Evolutionary conservation across 2,888 invertebrate species (phyloP), one percentile per base, ranked within the genome.

Genomic region (Germaria angustata): DNA sequence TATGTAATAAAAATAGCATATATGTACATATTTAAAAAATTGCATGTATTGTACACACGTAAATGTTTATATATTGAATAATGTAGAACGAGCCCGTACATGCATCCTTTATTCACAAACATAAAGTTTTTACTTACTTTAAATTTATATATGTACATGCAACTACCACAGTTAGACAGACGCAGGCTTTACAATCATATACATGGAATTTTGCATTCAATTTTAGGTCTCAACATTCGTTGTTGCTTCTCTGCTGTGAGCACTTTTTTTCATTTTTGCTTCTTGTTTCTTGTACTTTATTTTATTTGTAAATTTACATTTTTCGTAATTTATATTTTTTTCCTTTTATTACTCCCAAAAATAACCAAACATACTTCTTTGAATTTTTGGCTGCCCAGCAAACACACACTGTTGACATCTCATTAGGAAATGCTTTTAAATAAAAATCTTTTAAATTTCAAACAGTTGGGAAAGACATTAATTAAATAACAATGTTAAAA

Each of bases 301-400:
- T 66, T 75, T 66, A 66, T 75, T 66, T 66, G 55, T 57, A 36
- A 65, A 75, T 57, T 66, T 66, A 66, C 8, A 57, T 46, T 46
- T 55, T 75, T 65, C 15, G 20, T 5, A 20, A 28, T 73, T 51
- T 63, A 63, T 73, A 63, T 51, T 73, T 65, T 44, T 8, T 22
- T 65, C 44, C 63, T 55, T 20, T 34, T 75, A 53, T 75, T 75
- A 44, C n/a, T n/a, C 13, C 39, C 28, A 73, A 53, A 17, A n/a
- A 39, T 17, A n/a, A n/a, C 41, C 22, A 36, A n/a, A 36, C 13
- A n/a, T 41, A 13, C 17, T n/a, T 32, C 1, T 53, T 34, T 5
- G 28, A 28, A 22, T 55, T 5, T 55, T 34, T 20, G 22, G 49
- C 22, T 24, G 13, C 53, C 28, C 53, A 53, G 28, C 53, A 15